Conservation (phyloP, 2,888 invertebrate genomes). For the Lepas anatifera region DNA sequence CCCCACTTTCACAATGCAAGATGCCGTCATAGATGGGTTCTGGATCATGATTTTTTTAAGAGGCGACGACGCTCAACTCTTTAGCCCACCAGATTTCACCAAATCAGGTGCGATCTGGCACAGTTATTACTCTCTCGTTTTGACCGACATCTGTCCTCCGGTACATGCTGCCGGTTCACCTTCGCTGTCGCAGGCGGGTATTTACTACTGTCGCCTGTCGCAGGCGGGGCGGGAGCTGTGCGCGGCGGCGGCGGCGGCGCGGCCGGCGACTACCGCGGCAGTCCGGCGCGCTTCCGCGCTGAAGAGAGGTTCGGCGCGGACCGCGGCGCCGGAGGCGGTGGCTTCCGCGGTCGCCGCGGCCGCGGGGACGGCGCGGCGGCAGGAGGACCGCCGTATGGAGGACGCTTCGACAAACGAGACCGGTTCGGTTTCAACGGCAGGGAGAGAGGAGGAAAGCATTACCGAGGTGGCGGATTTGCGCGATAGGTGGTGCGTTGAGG, state of each 20-base stretch:
- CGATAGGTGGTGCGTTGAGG: too few relatives aligned
- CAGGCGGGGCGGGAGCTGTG: not conserved
- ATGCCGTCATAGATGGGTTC: too few relatives aligned
- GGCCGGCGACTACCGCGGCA: not conserved
- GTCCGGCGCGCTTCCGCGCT: constrained; percentile 3
- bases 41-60: too few relatives aligned
- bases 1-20: too few relatives aligned
- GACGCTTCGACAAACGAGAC: not conserved
- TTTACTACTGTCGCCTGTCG: not conserved
- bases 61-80: too few relatives aligned
- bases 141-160: too few relatives aligned
- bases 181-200: not conserved
- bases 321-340: not conserved
- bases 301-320: not conserved
- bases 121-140: too few relatives aligned
- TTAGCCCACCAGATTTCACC: too few relatives aligned
- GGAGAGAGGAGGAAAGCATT: not conserved
- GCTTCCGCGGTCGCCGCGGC: not conserved
- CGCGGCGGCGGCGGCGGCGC: not conserved
- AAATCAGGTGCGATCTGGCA: too few relatives aligned
- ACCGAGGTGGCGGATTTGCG: too few relatives aligned
- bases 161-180: too few relatives aligned
- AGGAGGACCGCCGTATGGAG: not conserved
- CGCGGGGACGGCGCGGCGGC: not conserved
- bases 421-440: not conserved